Conservation (phyloP, 2,113 vertebrate genomes). For the Physeter macrocephalus region DNA sequence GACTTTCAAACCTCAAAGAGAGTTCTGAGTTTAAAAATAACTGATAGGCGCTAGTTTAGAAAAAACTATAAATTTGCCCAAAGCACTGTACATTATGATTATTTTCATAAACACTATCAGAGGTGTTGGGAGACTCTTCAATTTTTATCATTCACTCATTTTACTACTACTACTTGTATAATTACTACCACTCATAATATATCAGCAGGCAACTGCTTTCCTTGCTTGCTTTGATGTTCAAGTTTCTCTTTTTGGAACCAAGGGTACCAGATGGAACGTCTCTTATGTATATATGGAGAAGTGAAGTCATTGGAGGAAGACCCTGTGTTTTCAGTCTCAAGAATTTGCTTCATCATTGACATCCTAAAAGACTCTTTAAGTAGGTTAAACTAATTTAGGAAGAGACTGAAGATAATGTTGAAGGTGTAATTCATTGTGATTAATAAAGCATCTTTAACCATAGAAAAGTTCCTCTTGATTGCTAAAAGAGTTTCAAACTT, state of each 20-base stretch:
- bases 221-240: background rate
- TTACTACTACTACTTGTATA: background rate
- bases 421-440: constrained; percentile 30
- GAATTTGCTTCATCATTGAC: background rate
- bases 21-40: background rate
- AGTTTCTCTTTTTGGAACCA: background rate
- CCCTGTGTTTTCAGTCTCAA: background rate
- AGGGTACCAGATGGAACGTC: background rate
- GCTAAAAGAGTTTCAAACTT: constrained; percentile 14
- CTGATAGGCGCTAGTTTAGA: background rate
- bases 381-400: constrained; percentile 41
- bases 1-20: background rate
- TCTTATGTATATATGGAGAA: background rate
- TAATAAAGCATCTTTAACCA: constrained; percentile 18
- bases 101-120: background rate
- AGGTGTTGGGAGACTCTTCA: background rate
- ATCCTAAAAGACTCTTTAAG: background rate
- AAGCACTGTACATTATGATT: background rate
- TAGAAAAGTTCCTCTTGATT: constrained; percentile 25
- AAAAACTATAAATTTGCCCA: background rate
- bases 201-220: background rate
- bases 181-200: too few species aligned
- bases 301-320: background rate
- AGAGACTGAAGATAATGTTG: constrained; percentile 15
- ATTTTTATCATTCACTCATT: background rate